Conservation (phyloP, 2,113 vertebrate species). For the Anas platyrhynchos region DNA sequence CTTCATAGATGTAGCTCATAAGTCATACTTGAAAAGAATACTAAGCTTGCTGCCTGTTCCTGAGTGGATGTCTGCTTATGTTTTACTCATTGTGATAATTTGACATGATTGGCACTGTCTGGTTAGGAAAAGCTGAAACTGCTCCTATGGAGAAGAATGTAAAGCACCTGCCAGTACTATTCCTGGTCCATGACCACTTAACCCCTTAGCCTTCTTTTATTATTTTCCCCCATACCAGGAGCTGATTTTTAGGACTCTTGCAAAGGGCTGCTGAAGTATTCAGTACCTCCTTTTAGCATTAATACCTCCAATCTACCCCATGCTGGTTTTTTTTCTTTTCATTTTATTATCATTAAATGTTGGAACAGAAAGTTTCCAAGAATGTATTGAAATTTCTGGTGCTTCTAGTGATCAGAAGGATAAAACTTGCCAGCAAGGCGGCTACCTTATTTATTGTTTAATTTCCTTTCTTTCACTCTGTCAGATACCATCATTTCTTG, state of each 20-base stretch:
- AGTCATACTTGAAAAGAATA: neutral
- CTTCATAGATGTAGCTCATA: neutral
- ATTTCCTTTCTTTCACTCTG: constrained; percentile 65
- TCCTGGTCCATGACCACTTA: neutral
- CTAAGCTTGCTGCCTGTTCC: neutral
- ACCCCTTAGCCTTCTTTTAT: neutral
- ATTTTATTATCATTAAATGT: constrained; percentile 45
- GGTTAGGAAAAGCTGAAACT: neutral
- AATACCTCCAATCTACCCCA: constrained; percentile 28
- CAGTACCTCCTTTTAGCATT: constrained; percentile 28
- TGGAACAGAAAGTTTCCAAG: constrained; percentile 57
- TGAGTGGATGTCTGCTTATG: neutral
- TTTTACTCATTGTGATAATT: neutral
- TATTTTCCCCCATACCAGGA: neutral
- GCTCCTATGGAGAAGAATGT: neutral
- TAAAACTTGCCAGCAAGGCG: constrained; percentile 6
- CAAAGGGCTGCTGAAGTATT: constrained; percentile 59
- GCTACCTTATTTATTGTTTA: constrained; percentile 63
- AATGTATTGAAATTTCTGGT: constrained; percentile 11
- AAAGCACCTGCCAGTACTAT: neutral
- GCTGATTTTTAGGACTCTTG: neutral
- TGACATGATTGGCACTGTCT: neutral
- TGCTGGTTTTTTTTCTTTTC: neutral
- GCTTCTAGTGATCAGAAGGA: constrained; percentile 1
- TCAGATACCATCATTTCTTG: constrained; percentile 19